A percentile compares a stretch with the other conserved stretches of the same genome.
Conservation (phyloP, 2,113 vertebrate species). For the Paramormyrops kingsleyae region DNA sequence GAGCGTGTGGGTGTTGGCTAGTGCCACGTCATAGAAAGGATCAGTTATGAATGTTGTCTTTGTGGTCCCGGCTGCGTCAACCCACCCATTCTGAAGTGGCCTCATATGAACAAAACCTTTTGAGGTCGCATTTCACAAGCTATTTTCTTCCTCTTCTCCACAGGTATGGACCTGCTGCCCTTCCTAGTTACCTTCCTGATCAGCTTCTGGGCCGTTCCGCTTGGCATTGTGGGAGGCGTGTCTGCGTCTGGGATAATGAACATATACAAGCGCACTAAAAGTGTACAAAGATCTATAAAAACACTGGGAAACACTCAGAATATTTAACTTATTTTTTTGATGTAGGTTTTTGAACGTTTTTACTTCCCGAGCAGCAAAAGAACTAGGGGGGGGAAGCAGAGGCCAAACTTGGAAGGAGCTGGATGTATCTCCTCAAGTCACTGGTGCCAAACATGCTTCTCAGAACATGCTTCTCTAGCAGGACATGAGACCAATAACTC, state of each 20-base stretch:
- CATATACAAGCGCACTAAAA: not conserved
- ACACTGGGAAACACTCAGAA: not conserved
- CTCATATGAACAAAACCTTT: not conserved
- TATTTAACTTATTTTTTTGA: not conserved
- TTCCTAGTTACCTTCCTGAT: conserved; percentile 76
- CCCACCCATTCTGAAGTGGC: not conserved
- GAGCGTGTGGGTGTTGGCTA: not conserved
- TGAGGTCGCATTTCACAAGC: not conserved
- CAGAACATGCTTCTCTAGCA: not conserved
- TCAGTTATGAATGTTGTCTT: not conserved
- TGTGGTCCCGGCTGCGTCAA: not conserved
- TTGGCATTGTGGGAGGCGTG: conserved; percentile 77
- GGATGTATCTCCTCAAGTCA: not conserved
- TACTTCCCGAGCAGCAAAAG: not conserved
- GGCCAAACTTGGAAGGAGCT: not conserved
- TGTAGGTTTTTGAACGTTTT: not conserved
- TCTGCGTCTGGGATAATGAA: conserved; percentile 54
- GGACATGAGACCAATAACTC: no score
- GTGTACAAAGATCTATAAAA: not conserved
- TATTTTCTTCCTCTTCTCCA: conserved; percentile 8
- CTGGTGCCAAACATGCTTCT: not conserved
- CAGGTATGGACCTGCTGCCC: conserved; percentile 81
- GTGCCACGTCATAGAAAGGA: not conserved
- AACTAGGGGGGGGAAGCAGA: not conserved
- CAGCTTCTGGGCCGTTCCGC: conserved; percentile 92